Evolutionary conservation across 2,113 vertebrate genomes (phyloP).

Genomic region (Phoenicopterus ruber): DNA sequence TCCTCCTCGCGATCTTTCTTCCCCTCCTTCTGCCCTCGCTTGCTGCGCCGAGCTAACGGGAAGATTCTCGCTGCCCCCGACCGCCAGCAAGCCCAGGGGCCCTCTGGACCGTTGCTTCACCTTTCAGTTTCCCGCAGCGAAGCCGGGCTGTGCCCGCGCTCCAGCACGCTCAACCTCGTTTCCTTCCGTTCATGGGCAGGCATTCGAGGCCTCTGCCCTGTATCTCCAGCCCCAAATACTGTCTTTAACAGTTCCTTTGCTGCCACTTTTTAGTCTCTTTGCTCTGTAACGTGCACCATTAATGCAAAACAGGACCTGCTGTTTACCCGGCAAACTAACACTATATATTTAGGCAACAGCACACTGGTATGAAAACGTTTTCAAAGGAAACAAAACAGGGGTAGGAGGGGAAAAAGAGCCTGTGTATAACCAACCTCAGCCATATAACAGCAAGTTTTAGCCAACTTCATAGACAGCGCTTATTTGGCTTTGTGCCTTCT

Average conservation of each 20-base stretch:
- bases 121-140: not conserved
- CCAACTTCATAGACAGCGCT: not conserved
- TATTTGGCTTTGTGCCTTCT: not conserved
- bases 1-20: not conserved
- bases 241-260: not conserved
- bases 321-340: not conserved
- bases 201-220: not conserved
- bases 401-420: not conserved
- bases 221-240: not conserved
- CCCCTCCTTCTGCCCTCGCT: not conserved
- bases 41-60: rapidly evolving
- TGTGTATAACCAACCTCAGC: not conserved
- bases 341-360: not conserved
- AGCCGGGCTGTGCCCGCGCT: not conserved
- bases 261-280: not conserved
- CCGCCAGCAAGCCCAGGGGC: not conserved
- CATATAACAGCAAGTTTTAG: not conserved
- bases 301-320: not conserved
- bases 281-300: not conserved
- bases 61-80: not conserved
- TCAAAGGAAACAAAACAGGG: not conserved
- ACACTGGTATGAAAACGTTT: not conserved
- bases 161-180: not conserved
- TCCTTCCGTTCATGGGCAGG: rapidly evolving
- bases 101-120: not conserved